Percentiles rank a stretch among this genome's conserved stretches.
Conservation (phyloP, 1,140 invertebrate species). For the Amphibalanus amphitrite region DNA sequence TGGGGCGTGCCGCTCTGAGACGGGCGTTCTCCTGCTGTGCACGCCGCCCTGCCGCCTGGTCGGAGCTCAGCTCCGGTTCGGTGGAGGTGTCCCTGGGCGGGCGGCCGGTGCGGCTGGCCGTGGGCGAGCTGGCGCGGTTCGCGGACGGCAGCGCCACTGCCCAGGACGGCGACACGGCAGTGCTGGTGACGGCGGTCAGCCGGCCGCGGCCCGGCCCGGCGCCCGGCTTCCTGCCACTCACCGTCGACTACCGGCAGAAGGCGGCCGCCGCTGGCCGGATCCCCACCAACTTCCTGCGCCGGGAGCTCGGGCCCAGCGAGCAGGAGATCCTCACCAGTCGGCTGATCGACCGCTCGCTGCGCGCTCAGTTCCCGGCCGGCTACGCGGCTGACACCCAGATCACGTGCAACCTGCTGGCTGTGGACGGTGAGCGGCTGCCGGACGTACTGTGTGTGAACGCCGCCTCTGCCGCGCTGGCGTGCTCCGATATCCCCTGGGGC, state of each 20-base stretch:
- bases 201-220: slow-evolving; percentile 38
- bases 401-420: slow-evolving; percentile 79
- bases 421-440: slow-evolving; percentile 73
- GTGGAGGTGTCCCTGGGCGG: neutral
- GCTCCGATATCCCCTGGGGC: slow-evolving; percentile 95
- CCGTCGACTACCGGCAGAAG: slow-evolving; percentile 87
- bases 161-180: slow-evolving; percentile 62
- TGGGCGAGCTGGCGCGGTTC: slow-evolving; percentile 16
- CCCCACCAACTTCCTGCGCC: slow-evolving; percentile 82
- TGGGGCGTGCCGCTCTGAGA: neutral
- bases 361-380: slow-evolving; percentile 66
- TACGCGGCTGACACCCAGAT: slow-evolving; percentile 28
- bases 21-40: neutral
- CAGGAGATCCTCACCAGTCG: slow-evolving; percentile 79
- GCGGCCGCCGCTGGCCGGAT: slow-evolving; percentile 88
- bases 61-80: neutral
- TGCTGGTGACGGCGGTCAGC: slow-evolving; percentile 77
- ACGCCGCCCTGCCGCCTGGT: neutral
- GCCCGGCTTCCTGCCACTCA: slow-evolving; percentile 54
- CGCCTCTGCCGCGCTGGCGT: slow-evolving; percentile 72
- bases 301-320: slow-evolving; percentile 72
- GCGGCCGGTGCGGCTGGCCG: neutral
- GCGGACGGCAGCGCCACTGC: slow-evolving; percentile 23
- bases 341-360: slow-evolving; percentile 76
- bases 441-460: slow-evolving; percentile 88